Evolutionary conservation across 2,888 invertebrate species (phyloP).

Genomic region (Drosophila picticornis): DNA sequence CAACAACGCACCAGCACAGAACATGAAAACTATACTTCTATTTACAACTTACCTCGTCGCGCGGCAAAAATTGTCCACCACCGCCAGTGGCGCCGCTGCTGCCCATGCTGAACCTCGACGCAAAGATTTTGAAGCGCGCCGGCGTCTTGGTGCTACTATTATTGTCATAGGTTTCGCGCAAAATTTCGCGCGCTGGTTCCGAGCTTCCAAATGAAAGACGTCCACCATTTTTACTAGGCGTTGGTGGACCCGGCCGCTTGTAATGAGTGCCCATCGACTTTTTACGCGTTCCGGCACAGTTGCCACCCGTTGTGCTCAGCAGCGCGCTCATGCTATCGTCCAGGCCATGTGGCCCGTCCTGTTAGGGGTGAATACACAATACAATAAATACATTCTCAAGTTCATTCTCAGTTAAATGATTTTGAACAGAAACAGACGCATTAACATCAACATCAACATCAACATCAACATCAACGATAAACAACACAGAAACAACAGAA

Average conservation of each 20-base stretch:
- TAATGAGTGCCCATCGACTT: constrained; percentile 90
- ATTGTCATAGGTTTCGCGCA: constrained; percentile 86
- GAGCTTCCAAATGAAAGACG: constrained; percentile 88
- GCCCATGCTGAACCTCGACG: constrained; percentile 85
- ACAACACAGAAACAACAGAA: constrained; percentile 16
- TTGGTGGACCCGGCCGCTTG: constrained; percentile 94
- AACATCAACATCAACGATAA: constrained; percentile 1
- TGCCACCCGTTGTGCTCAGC: constrained; percentile 77
- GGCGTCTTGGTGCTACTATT: constrained; percentile 87
- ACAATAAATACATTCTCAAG: background rate
- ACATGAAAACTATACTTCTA: background rate
- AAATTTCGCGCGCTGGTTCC: constrained; percentile 86
- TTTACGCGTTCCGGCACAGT: constrained; percentile 83
- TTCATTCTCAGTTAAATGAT: background rate
- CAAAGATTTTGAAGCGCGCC: constrained; percentile 88
- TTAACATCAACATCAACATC: constrained; percentile 13
- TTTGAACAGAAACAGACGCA: constrained; percentile 9
- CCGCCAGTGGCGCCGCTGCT: constrained; percentile 80
- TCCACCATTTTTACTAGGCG: constrained; percentile 93
- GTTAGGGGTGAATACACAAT: constrained; percentile 7
- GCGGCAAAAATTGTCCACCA: constrained; percentile 37
- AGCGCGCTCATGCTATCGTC: constrained; percentile 85
- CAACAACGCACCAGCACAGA: constrained; percentile 10
- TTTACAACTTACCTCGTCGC: constrained; percentile 63
- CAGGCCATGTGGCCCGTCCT: constrained; percentile 80